Base-by-base conservation (phyloP, 2,888 invertebrate genomes). In the Polymixis flavicincta region DNA sequence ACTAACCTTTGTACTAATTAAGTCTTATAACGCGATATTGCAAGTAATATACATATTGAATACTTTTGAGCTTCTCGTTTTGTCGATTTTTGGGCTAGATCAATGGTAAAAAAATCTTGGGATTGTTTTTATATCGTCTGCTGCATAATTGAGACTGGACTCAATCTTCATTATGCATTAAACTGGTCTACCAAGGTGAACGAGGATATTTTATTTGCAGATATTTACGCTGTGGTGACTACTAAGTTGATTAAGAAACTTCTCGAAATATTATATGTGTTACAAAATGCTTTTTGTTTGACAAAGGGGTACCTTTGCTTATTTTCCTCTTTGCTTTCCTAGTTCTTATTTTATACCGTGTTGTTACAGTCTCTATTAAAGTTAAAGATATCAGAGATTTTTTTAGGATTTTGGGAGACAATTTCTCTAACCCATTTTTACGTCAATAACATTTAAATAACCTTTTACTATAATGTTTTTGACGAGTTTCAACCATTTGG, bases 121-220 rank as follows among this genome's bases (percentile, higher is more conserved):
- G 48, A 13, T 69, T 32, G 14, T 17, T n/a, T 19, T 8, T n/a
- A 60, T 14, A 48, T 19, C 28, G n/a, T 42, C 2, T 50, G 14
- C 2, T 50, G 14, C 14, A 25, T 55, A 17, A 8, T 25, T 14
- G 11, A 68, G 8, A 73, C 14, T n/a, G 59, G 52, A 19, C 2
- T 28, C 14, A 11, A 13, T 19, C 14, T 59, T 25, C 52, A 52
- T 45, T 37, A 63, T 63, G 28, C n/a, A 17, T 17, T 32, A 32
- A 11, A 2, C 17, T 57, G 32, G 57, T 25, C 9, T 28, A n/a
- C 2, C 64, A 65, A 77, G 74, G 64, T 45, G 14, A 77, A 80
- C 52, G 19, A 60, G 48, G 60, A 42, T 19, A 17, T 42, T 54
- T 37, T 54, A 54, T 78, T 32, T 60, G 17, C 42, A 52, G 50